Base-by-base conservation (phyloP, 2,888 invertebrate species). In the Vannuccia rotundouncinata region DNA sequence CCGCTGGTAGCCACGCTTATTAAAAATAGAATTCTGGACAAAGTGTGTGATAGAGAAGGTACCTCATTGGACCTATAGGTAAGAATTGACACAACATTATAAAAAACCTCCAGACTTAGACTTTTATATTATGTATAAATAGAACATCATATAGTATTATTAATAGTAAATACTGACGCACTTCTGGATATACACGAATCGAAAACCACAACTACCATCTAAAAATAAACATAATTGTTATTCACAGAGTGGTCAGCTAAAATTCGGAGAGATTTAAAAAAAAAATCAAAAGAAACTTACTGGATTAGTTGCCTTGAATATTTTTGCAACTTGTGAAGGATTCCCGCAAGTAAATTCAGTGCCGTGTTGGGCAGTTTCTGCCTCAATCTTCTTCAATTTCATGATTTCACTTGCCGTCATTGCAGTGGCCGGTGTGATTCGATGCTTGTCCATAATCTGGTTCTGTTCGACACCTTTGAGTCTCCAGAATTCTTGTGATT, bases 321-420 rank as follows among this genome's bases (percentile, higher is more conserved):
- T n/a, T 66, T 66, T 66, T n/a, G 66, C 22, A 27, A 66, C 66
- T 66, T 66, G 66, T n/a, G 10, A 5, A 5, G 66, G 66, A 66
- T 2, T 13, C 2, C 17, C 66, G 25, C 22, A 66, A 66, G 25
- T 22, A 22, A 22, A 66, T 5, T 66, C 66, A 66, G 66, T 5
- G 2, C 13, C 66, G 17, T 45, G 45, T 5, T 27, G 66, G 5
- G 66, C 66, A 5, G 66, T 66, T 66, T 66, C 66, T 5, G 66
- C 66, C 25, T 66, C 66, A 27, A 66, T 66, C 25, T 66, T 66
- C 22, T 66, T 66, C 25, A 66, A 66, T 66, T 66, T 66, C 66
- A 66, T 66, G 25, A 66, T 66, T 22, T 66, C 66, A 22, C 66
- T 66, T 13, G 66, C 66, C 10, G 66, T 66, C 66, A 66, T 66